Conservation (phyloP, 2,113 vertebrate species). For the Noctilio leporinus region DNA sequence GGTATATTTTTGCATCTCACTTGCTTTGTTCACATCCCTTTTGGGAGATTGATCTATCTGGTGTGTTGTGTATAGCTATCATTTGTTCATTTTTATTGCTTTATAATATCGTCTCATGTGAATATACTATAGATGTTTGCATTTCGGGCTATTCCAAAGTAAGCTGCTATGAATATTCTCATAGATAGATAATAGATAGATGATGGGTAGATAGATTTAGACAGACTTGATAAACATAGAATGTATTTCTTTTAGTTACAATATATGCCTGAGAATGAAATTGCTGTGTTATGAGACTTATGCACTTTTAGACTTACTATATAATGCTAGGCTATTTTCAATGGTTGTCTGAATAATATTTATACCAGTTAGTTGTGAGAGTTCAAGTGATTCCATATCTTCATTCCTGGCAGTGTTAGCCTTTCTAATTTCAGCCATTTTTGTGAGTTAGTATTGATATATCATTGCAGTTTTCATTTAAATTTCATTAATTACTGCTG, state of each 20-base stretch:
- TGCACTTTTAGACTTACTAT: neutral
- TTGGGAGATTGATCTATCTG: neutral
- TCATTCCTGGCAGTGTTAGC: neutral
- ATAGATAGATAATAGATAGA: neutral
- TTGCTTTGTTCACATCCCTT: neutral
- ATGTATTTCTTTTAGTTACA: neutral
- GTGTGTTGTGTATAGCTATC: neutral
- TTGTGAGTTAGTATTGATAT: neutral
- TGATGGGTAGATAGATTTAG: neutral
- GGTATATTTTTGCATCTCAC: neutral
- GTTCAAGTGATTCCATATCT: neutral
- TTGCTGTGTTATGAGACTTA: neutral
- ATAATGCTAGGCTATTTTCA: neutral
- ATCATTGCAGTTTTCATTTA: neutral
- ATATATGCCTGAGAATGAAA: neutral
- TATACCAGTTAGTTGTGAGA: neutral
- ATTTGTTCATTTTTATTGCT: neutral
- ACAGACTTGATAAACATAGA: neutral
- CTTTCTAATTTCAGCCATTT: neutral
- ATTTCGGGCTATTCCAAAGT: neutral
- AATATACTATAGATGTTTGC: neutral
- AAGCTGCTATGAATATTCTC: neutral
- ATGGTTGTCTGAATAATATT: neutral
- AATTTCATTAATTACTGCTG: neutral
- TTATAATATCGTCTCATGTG: neutral